Conservation (phyloP, 1,140 invertebrate genomes). For the Cydia amplana region DNA sequence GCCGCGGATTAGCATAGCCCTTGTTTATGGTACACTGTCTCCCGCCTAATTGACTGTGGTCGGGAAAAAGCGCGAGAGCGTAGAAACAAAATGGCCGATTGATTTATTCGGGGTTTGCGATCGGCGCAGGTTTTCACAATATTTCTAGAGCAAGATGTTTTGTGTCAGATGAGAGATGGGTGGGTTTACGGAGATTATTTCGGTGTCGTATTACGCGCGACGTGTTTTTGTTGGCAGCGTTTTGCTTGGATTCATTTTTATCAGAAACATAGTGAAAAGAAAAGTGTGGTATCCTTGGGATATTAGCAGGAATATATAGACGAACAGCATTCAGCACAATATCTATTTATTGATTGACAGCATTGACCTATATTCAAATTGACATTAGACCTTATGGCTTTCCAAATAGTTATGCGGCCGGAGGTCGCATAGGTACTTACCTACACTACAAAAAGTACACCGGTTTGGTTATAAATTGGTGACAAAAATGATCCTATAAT, state of each 20-base stretch:
- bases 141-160: constrained; percentile 75
- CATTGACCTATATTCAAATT: too few relatives aligned
- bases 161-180: constrained; percentile 66
- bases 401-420: too few relatives aligned
- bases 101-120: constrained; percentile 58
- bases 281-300: too few relatives aligned
- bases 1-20: constrained; percentile 60
- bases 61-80: constrained; percentile 56
- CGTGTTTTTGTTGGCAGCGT: constrained; percentile 65
- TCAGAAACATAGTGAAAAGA: constrained; percentile 1
- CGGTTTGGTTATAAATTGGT: not conserved
- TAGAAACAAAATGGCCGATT: constrained; percentile 57
- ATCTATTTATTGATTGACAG: too few relatives aligned
- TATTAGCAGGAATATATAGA: too few relatives aligned
- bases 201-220: constrained; percentile 51
- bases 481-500: not conserved
- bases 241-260: constrained; percentile 33
- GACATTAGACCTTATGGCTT: too few relatives aligned
- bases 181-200: constrained; percentile 53
- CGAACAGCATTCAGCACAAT: too few relatives aligned
- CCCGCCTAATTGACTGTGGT: constrained; percentile 66
- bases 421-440: too few relatives aligned
- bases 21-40: constrained; percentile 66
- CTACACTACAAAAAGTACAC: too few relatives aligned
- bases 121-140: constrained; percentile 65